Conservation (phyloP, 2,113 vertebrate genomes). For the Cricetomys ansorgei region DNA sequence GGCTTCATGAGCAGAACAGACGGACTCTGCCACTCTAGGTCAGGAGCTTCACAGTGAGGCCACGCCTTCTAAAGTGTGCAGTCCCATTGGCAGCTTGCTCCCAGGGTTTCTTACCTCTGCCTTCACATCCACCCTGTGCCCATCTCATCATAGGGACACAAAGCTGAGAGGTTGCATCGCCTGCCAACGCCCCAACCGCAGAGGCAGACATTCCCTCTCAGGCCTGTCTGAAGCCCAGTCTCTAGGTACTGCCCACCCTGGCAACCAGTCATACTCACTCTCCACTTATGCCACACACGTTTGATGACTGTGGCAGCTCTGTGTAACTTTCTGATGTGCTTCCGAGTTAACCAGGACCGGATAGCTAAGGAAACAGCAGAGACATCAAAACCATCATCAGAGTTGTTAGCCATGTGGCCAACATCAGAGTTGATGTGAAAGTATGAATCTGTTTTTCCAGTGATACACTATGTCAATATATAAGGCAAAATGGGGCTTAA, state of each 20-base stretch:
- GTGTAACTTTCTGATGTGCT: conserved; percentile 86
- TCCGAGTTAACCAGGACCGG: conserved; percentile 93
- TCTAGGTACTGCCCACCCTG: not conserved
- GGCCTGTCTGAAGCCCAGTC: not conserved
- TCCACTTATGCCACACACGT: conserved; percentile 92
- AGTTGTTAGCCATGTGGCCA: not conserved
- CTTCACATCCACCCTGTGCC: not conserved
- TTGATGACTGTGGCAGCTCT: conserved; percentile 89
- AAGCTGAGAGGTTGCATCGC: not conserved
- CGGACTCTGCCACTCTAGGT: too few relatives aligned
- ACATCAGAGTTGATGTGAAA: not conserved
- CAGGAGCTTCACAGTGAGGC: too few relatives aligned
- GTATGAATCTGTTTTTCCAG: not conserved
- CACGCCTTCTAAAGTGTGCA: not conserved
- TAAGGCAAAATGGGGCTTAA: not conserved
- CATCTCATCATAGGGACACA: not conserved
- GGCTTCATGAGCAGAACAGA: not conserved
- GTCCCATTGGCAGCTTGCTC: not conserved
- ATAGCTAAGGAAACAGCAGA: conserved; percentile 84
- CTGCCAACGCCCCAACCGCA: not conserved
- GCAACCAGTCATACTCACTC: conserved; percentile 85
- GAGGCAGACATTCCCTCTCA: not conserved
- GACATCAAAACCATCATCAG: not conserved
- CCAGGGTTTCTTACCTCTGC: not conserved
- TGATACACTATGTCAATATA: not conserved